phyloP scores from a whole-genome alignment of 37 sponge, comb jelly and placozoan species.

The Amphimedon queenslandica region DNA sequence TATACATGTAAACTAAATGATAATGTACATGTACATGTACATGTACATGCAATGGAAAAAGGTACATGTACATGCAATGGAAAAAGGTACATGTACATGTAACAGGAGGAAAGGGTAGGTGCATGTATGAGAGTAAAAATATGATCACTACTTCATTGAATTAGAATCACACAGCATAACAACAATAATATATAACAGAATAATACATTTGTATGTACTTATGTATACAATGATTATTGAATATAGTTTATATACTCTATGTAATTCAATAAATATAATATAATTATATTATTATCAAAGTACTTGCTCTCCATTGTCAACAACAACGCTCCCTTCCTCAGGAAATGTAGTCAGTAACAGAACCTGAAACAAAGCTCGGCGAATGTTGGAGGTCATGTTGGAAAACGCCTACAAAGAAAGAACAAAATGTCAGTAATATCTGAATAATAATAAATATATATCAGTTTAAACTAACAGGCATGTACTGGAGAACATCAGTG shows the following conservation, averaged over 20 bases:
- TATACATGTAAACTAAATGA: not conserved
- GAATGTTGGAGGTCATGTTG: constrained; percentile 62
- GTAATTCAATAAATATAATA: too few species aligned
- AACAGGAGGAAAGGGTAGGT: not conserved
- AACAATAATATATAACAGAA: not conserved
- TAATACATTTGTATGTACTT: too few species aligned
- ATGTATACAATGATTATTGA: not conserved
- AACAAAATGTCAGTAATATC: not conserved
- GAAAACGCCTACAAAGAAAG: constrained; percentile 43
- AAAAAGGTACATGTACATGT: not conserved
- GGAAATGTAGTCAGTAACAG: constrained; percentile 33
- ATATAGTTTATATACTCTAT: too few species aligned
- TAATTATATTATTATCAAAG: not conserved
- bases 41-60: too few species aligned
- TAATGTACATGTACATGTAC: too few species aligned
- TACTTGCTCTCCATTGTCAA: constrained; percentile 64
- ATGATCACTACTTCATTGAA: too few species aligned
- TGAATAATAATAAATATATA: not conserved
- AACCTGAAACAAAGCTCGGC: constrained; percentile 39
- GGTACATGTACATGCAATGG: too few species aligned
- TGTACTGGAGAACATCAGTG: constrained; percentile 62
- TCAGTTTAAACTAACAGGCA: constrained; percentile 48
- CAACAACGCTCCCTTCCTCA: constrained; percentile 38
- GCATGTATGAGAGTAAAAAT: not conserved
- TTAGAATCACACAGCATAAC: not conserved